Evolutionary conservation across 1,140 invertebrate genomes (phyloP).

Genomic region (Berghia stephanieae): DNA sequence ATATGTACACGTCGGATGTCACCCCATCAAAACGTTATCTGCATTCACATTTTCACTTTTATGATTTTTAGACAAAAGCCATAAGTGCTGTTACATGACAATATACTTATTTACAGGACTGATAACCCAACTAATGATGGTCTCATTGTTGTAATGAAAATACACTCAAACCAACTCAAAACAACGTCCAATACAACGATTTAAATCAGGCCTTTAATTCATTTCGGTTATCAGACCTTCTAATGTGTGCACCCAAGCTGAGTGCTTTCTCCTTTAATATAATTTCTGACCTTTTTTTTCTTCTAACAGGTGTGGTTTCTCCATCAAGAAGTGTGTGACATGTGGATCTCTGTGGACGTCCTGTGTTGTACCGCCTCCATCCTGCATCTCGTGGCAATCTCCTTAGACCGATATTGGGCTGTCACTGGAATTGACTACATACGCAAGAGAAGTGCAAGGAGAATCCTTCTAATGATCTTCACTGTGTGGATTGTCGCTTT

Average conservation of each 20-base stretch:
- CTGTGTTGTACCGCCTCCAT: constrained; percentile 94
- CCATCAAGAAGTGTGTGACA: constrained; percentile 56
- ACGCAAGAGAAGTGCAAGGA: constrained; percentile 80
- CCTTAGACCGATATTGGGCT: constrained; percentile 94
- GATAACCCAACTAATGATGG: no score
- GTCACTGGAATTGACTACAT: constrained; percentile 96
- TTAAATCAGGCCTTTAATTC: neutral
- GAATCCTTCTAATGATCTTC: constrained; percentile 91
- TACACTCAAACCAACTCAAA: no score
- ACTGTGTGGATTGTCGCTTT: constrained; percentile 87
- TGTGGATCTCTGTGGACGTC: constrained; percentile 73
- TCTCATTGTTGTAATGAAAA: no score
- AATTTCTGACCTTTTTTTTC: neutral
- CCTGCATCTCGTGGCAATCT: constrained; percentile 92
- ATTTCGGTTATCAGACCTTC: neutral
- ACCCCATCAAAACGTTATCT: neutral
- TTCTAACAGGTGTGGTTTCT: constrained; percentile 77
- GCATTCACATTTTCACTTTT: neutral
- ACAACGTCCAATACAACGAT: neutral
- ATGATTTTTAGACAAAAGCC: neutral
- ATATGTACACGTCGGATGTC: no score
- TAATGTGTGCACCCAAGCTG: neutral
- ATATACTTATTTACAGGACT: neutral
- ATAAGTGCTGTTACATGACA: neutral
- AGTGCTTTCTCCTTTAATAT: neutral